Evolutionary conservation across 2,113 vertebrate species (phyloP).

Genomic region (Rhinichthys klamathensis): DNA sequence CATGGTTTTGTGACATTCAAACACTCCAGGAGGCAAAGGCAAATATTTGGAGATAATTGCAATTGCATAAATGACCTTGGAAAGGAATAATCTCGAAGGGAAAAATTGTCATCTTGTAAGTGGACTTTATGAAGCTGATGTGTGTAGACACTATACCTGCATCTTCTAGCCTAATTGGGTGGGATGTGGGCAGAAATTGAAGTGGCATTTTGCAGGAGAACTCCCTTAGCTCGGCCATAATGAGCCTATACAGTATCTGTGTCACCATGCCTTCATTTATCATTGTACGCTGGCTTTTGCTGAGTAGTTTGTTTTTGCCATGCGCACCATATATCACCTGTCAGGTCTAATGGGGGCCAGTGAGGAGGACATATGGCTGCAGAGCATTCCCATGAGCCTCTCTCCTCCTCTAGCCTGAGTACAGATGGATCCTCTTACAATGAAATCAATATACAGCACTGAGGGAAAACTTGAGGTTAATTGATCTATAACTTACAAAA

Average conservation of each 20-base stretch:
- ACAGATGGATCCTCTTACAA: conserved; percentile 33
- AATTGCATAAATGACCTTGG: neutral
- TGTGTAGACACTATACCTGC: neutral
- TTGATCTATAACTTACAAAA: conserved; percentile 2
- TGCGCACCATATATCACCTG: conserved; percentile 77
- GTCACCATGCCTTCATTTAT: conserved; percentile 71
- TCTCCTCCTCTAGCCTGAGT: neutral
- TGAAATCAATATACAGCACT: conserved; percentile 11
- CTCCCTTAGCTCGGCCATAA: conserved; percentile 69
- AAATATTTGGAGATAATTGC: neutral
- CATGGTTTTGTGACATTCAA: neutral
- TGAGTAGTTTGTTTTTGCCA: conserved; percentile 79
- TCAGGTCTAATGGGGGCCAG: conserved; percentile 73
- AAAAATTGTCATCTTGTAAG: neutral
- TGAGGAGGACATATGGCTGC: conserved; percentile 58
- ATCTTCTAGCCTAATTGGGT: conserved; percentile 56
- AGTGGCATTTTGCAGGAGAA: conserved; percentile 75
- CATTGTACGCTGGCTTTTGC: conserved; percentile 73
- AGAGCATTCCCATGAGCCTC: too few species aligned
- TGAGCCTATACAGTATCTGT: conserved; percentile 59
- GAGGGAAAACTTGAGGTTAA: conserved; percentile 24
- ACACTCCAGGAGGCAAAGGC: neutral
- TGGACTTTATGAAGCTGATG: neutral
- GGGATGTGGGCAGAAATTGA: conserved; percentile 53
- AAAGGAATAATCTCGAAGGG: neutral